Conservation (phyloP, 2,888 invertebrate genomes). For the Geophilus truncorum region DNA sequence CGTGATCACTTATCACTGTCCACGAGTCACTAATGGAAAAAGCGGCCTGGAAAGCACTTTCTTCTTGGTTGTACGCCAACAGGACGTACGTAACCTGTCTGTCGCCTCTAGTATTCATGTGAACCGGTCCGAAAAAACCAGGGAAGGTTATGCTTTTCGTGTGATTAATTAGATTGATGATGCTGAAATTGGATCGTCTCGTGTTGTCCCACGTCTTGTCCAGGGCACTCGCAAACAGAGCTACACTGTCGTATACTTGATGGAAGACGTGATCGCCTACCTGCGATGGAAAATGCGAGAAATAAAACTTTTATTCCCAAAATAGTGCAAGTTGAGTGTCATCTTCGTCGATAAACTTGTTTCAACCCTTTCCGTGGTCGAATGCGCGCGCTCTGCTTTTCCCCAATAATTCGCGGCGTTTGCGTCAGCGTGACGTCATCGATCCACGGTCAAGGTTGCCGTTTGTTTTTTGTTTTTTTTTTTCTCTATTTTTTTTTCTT, state of each 20-base stretch:
- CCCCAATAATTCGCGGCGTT: background rate
- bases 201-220: too few species aligned
- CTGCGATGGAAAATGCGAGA: too few species aligned
- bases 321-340: too few species aligned
- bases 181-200: background rate
- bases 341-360: too few species aligned
- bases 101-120: constrained; percentile 30
- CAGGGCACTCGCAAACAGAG: constrained; percentile 34
- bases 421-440: background rate
- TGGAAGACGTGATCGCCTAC: constrained; percentile 34
- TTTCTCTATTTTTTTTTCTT: too few species aligned
- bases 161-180: background rate
- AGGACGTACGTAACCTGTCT: constrained; percentile 34
- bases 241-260: constrained; percentile 35
- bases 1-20: background rate
- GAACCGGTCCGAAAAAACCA: constrained; percentile 35
- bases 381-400: background rate
- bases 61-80: constrained; percentile 23
- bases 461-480: background rate
- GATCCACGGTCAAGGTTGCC: background rate
- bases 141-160: constrained; percentile 29
- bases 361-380: background rate
- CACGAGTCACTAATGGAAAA: constrained; percentile 29
- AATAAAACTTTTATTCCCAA: too few species aligned
- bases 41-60: constrained; percentile 19